These are phyloP conservation scores for Hoplodrina blanda DNA, from an alignment of 2,888 invertebrate species.

Conservation along the genomic window DNA sequence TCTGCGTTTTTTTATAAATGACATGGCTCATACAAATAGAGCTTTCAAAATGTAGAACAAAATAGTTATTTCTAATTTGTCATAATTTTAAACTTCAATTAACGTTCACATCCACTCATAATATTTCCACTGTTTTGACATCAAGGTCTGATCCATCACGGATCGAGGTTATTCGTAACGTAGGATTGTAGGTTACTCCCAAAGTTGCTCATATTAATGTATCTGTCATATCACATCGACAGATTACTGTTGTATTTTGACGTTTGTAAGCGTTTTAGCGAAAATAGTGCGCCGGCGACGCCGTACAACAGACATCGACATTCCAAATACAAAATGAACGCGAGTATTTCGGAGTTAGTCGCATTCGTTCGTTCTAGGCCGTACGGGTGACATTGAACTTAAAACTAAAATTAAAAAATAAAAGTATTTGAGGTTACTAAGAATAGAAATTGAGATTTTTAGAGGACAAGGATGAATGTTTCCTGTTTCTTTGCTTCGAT, in stretches of 20 bases:
- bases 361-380: slow-evolving; percentile 73
- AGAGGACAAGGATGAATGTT: slow-evolving; percentile 70
- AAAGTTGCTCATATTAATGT: slow-evolving; percentile 44
- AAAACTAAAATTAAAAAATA: slow-evolving; percentile 74
- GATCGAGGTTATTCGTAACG: slow-evolving; percentile 44
- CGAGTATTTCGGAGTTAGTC: slow-evolving; percentile 64
- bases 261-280: slow-evolving; percentile 46
- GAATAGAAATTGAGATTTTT: slow-evolving; percentile 69
- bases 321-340: slow-evolving; percentile 62
- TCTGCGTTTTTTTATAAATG: neutral
- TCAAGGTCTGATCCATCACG: slow-evolving; percentile 49
- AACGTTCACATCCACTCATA: slow-evolving; percentile 17
- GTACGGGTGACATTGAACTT: slow-evolving; percentile 81
- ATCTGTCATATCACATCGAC: slow-evolving; percentile 54
- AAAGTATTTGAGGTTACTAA: slow-evolving; percentile 57
- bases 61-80: slow-evolving; percentile 34
- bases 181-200: slow-evolving; percentile 26
- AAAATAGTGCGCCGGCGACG: slow-evolving; percentile 51
- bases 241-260: slow-evolving; percentile 56
- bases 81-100: slow-evolving; percentile 44
- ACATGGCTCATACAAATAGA: slow-evolving; percentile 7
- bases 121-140: slow-evolving; percentile 37
- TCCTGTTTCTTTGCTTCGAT: slow-evolving; percentile 46
- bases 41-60: slow-evolving; percentile 31
- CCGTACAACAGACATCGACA: slow-evolving; percentile 50